Evolutionary conservation across 2,797 vertebrate species (phyloP).

Genomic region (Lacerta agilis): DNA sequence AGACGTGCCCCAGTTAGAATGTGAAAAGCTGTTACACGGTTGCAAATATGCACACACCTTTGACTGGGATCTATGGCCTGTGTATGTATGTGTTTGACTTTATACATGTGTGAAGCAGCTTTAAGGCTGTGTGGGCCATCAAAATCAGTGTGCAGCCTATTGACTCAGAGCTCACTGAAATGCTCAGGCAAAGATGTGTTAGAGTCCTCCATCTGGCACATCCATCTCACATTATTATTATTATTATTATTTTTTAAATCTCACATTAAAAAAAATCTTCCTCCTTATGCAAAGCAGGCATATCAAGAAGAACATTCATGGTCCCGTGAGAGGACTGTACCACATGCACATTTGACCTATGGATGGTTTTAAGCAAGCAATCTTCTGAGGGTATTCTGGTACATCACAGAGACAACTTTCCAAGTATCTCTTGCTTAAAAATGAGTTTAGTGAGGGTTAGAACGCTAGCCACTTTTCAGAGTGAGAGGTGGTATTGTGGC

Average conservation of each 20-base stretch:
- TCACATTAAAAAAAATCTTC: neutral
- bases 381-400: neutral
- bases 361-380: neutral
- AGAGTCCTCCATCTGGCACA: neutral
- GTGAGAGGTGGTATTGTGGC: neutral
- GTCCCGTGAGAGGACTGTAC: neutral
- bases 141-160: neutral
- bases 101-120: neutral
- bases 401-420: neutral
- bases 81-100: neutral
- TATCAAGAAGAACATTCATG: neutral
- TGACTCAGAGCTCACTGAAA: neutral
- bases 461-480: neutral
- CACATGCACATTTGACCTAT: neutral
- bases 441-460: neutral
- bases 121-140: neutral
- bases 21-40: neutral
- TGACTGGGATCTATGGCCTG: neutral
- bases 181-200: no score
- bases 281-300: neutral
- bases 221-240: neutral
- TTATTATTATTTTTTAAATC: no score
- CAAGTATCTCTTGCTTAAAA: neutral
- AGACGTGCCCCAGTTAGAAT: neutral
- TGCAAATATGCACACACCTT: neutral